A percentile compares a stretch with the other conserved stretches of the same genome.
phyloP scores from a whole-genome alignment of 2,113 vertebrate genomes.

The Cricetomys ansorgei region DNA sequence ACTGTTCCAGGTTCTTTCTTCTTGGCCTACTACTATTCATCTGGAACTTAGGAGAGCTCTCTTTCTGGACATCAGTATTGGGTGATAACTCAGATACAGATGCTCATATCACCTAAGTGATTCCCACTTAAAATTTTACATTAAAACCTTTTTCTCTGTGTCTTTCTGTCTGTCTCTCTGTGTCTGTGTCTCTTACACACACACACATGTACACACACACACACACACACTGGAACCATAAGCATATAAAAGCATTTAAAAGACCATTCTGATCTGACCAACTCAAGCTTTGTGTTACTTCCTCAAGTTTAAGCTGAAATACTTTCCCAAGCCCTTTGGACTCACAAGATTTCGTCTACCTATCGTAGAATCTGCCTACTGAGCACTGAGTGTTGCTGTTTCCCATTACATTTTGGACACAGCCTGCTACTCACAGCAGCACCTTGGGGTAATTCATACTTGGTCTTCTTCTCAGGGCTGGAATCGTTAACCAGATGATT shows the following conservation, averaged over 20 bases:
- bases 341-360: background rate
- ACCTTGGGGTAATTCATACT: background rate
- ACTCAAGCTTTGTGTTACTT: background rate
- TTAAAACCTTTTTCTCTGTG: background rate
- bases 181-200: too few species aligned
- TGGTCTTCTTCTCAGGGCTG: background rate
- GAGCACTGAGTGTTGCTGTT: background rate
- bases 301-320: rapidly evolving
- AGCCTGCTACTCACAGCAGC: background rate
- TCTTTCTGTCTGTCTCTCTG: background rate
- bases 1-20: too few species aligned
- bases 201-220: background rate
- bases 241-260: background rate
- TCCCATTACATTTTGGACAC: background rate
- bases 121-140: background rate
- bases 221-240: background rate
- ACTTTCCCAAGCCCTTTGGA: background rate
- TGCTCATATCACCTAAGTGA: background rate
- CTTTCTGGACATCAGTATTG: background rate
- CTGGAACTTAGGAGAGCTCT: background rate
- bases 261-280: background rate
- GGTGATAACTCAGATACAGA: background rate
- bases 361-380: background rate
- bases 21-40: background rate
- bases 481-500: background rate